These are phyloP conservation scores for Philereme vetulata DNA, from an alignment of 2,888 invertebrate species.

Conservation along the genomic window DNA sequence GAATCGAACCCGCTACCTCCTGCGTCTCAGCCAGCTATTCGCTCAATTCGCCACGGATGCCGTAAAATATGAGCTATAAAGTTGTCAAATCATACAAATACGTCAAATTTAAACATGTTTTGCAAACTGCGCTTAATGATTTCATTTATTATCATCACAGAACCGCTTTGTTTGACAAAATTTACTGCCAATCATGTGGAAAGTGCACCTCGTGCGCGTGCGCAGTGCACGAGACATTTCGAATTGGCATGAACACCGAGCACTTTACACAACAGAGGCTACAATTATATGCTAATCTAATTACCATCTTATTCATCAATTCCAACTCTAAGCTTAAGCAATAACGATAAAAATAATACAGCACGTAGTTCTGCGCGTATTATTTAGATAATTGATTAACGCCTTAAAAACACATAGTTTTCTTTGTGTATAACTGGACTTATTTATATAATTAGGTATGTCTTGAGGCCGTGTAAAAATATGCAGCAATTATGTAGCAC, in stretches of 20 bases:
- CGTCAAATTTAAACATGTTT: no score
- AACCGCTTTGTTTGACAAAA: constrained; percentile 8
- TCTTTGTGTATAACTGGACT: constrained; percentile 4
- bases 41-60: no score
- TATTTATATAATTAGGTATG: constrained; percentile 19
- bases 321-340: constrained; percentile 10
- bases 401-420: constrained; percentile 28
- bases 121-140: no score
- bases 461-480: constrained; percentile 13
- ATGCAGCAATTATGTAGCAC: constrained; percentile 4
- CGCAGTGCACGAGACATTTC: constrained; percentile 18
- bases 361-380: constrained; percentile 1
- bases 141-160: no score
- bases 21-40: no score
- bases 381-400: constrained; percentile 33
- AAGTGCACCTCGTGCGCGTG: constrained; percentile 8
- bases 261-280: constrained; percentile 14
- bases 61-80: no score
- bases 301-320: neutral
- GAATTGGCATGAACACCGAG: constrained; percentile 21
- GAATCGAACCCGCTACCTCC: no score
- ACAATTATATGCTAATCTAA: constrained; percentile 14
- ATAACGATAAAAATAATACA: constrained; percentile 24
- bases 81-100: no score
- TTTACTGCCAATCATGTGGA: constrained; percentile 27